Evolutionary conservation across 2,888 invertebrate species (phyloP).

Genomic region (Hypsopygia costalis): DNA sequence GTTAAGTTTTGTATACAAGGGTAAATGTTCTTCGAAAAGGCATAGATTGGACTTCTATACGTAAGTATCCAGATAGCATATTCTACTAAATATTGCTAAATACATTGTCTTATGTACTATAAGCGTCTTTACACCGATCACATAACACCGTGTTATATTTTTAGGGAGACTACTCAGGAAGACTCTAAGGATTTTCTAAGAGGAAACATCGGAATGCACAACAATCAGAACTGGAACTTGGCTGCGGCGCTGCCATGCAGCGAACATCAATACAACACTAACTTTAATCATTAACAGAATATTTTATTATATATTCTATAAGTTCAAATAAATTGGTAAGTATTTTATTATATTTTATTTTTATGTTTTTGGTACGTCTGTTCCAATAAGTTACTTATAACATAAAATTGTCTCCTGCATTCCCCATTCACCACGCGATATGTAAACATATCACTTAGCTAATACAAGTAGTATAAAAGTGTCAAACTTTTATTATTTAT

Average conservation of each 20-base stretch:
- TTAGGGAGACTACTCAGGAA: conserved; percentile 45
- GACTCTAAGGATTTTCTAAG: conserved; percentile 14
- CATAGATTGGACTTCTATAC: conserved; percentile 12
- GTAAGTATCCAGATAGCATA: conserved; percentile 13
- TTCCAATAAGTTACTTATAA: too few relatives aligned
- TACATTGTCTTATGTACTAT: conserved; percentile 50
- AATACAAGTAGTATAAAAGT: conserved; percentile 1
- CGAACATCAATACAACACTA: neutral
- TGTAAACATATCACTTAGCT: conserved; percentile 12
- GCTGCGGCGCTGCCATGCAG: neutral
- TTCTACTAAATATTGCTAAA: conserved; percentile 34
- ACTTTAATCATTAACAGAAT: too few relatives aligned
- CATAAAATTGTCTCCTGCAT: neutral
- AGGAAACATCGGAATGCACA: neutral
- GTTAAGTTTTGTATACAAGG: conserved; percentile 1
- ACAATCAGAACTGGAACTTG: neutral
- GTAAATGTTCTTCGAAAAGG: conserved; percentile 11
- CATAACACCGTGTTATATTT: conserved; percentile 56
- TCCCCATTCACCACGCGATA: conserved; percentile 8
- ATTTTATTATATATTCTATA: too few relatives aligned
- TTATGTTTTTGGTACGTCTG: too few relatives aligned
- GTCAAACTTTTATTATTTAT: conserved; percentile 1
- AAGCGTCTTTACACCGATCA: conserved; percentile 77
- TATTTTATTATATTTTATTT: too few relatives aligned
- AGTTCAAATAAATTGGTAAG: too few relatives aligned